These are phyloP conservation scores for Aricia agestis DNA, from an alignment of 1,140 invertebrate species.

Conservation along the genomic window DNA sequence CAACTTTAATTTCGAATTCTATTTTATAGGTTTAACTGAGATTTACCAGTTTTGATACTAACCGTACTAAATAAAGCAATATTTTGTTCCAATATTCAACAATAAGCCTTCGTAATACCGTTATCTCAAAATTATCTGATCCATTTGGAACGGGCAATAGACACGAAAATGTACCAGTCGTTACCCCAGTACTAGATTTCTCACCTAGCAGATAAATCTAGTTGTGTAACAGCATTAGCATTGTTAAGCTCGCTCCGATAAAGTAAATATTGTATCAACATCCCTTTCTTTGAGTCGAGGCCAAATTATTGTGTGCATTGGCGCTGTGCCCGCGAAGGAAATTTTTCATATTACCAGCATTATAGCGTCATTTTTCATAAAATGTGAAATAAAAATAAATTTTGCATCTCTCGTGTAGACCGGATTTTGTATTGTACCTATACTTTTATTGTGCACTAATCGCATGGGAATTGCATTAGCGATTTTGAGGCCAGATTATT, in stretches of 20 bases:
- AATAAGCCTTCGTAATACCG: not conserved
- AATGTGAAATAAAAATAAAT: slow-evolving; percentile 36
- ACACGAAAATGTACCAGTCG: not conserved
- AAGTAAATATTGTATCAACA: slow-evolving; percentile 28
- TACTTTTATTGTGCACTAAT: not conserved
- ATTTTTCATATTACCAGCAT: slow-evolving; percentile 40
- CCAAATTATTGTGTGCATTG: slow-evolving; percentile 51
- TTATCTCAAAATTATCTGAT: slow-evolving; percentile 1
- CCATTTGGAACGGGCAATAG: not conserved
- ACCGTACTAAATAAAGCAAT: slow-evolving; percentile 1
- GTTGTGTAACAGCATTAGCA: slow-evolving; percentile 12
- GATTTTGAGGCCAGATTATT: not conserved
- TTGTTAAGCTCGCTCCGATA: slow-evolving; percentile 20
- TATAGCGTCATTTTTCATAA: slow-evolving; percentile 44
- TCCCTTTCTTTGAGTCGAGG: slow-evolving; percentile 40
- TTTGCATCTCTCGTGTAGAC: slow-evolving; percentile 2
- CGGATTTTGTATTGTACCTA: not conserved
- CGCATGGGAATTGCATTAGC: not conserved
- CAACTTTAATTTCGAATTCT: not conserved
- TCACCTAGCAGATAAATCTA: slow-evolving; percentile 8
- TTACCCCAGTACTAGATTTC: not conserved
- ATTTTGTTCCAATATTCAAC: not conserved
- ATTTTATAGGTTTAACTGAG: not conserved
- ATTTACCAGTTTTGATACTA: not conserved
- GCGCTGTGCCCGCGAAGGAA: slow-evolving; percentile 44